Base-by-base conservation (phyloP, 2,888 invertebrate species). In the Phragmatobia fuliginosa region DNA sequence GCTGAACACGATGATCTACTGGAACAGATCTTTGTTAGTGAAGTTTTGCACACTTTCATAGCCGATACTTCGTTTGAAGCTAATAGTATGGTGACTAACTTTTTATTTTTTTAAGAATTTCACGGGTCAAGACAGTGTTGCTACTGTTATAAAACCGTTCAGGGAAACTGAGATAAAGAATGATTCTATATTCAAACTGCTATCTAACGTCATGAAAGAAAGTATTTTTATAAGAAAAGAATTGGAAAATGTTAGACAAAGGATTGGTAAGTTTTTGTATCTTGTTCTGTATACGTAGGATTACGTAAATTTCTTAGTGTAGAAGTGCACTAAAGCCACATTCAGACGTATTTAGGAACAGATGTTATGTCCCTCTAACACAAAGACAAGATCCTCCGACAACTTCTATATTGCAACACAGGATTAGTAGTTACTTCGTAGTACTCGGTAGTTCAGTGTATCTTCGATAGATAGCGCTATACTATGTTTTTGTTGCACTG, bases 1-100 rank as follows among this genome's bases (percentile, higher is more conserved):
- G 94, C 96, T 10, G 95, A 96, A 63, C 97, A 98, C 81, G 97
- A 97, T 74, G 95, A 96, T 31, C 96, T 98, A 61, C 96, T 98
- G 68, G 96, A 96, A 36, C 95, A 96, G 83, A 98, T 98, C 80
- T 97, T 97, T 91, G 96, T 96, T 74, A 88, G 91, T 84, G 25
- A 45, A 41, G 10, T 58, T 32, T n/a, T n/a, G 36, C 41, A 31
- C 0, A 16, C 7, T 10, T n/a, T 7, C n/a, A 49, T 49, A 49
- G 49, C 1, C n/a, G 1, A 18, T 18, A 1, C 7, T n/a, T 11
- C 7, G 10, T 49, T n/a, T n/a, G 10, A 49, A 49, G 49, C 1
- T n/a, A 25, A n/a, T 52, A 25, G 1, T 28, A n/a, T 5, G 0
- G 25, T 52, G 5, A 11, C 3, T 0, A 1, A 4, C 5, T n/a